A percentile compares a stretch with the other conserved stretches of the same genome.
These are phyloP conservation scores for Leuctra nigra DNA, from an alignment of 2,888 invertebrate genomes.

Conservation along the genomic window DNA sequence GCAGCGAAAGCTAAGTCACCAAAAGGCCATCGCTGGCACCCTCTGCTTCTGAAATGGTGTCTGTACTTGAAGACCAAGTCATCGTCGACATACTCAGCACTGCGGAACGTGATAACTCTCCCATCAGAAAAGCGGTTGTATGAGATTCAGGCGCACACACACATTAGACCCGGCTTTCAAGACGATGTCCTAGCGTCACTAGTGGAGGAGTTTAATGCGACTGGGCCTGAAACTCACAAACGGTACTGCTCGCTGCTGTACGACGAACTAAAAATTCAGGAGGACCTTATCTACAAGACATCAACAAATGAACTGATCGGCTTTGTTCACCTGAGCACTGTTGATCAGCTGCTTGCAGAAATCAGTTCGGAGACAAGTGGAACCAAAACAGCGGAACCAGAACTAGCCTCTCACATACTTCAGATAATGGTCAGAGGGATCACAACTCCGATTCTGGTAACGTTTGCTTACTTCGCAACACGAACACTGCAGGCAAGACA, in stretches of 20 bases:
- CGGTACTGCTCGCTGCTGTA: not conserved
- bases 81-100: not conserved
- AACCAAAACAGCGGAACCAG: not conserved
- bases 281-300: not conserved
- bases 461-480: conserved; percentile 2
- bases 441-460: no score
- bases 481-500: not conserved
- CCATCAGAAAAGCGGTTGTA: not conserved
- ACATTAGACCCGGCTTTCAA: conserved; percentile 1
- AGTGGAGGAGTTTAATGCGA: not conserved
- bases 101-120: conserved; percentile 4
- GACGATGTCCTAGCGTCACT: not conserved
- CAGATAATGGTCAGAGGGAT: not conserved
- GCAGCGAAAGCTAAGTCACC: no score
- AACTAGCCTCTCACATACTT: not conserved
- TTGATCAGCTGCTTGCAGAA: not conserved
- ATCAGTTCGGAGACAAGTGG: not conserved
- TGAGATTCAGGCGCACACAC: not conserved
- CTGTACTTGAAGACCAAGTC: no score
- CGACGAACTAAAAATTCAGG: conserved; percentile 1
- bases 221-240: not conserved
- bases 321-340: not conserved
- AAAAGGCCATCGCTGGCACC: not conserved
- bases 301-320: not conserved
- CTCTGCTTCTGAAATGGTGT: no score